phyloP scores from a whole-genome alignment of 2,888 invertebrate genomes.

The Drosophila picticornis region DNA sequence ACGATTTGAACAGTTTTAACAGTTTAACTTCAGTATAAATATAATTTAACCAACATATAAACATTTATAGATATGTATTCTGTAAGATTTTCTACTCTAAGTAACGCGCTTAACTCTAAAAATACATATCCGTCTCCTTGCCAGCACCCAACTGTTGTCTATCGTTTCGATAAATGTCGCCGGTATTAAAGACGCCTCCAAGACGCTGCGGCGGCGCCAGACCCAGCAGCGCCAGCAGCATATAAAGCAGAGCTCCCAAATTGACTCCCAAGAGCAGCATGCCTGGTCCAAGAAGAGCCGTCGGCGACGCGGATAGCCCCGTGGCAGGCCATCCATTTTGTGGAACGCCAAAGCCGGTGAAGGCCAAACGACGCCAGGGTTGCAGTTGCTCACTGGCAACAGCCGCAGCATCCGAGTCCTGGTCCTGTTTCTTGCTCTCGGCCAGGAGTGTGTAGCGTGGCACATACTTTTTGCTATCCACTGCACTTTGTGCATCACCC shows the following conservation, averaged over 20 bases:
- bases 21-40: conserved; percentile 30
- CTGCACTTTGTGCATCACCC: conserved; percentile 9
- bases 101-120: conserved; percentile 38
- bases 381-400: conserved; percentile 18
- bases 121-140: conserved; percentile 69
- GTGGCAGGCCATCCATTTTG: conserved; percentile 39
- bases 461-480: conserved; percentile 29
- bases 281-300: conserved; percentile 49
- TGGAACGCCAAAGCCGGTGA: conserved; percentile 22
- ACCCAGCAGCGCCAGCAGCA: conserved; percentile 59
- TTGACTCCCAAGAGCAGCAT: conserved; percentile 67
- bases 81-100: conserved; percentile 37
- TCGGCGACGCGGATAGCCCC: conserved; percentile 20
- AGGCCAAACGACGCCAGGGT: conserved; percentile 63
- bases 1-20: conserved; percentile 27
- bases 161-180: conserved; percentile 49
- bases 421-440: conserved; percentile 60
- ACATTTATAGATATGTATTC: conserved; percentile 51
- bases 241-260: conserved; percentile 64
- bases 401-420: conserved; percentile 22
- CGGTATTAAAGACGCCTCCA: conserved; percentile 16
- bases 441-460: conserved; percentile 62
- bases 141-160: conserved; percentile 51
- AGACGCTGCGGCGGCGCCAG: conserved; percentile 49
- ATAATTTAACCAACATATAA: conserved; percentile 18